Percentiles rank a stretch among this genome's conserved stretches.
phyloP scores from a whole-genome alignment of 2,113 vertebrate genomes.

The Phalacrocorax brasilianus region DNA sequence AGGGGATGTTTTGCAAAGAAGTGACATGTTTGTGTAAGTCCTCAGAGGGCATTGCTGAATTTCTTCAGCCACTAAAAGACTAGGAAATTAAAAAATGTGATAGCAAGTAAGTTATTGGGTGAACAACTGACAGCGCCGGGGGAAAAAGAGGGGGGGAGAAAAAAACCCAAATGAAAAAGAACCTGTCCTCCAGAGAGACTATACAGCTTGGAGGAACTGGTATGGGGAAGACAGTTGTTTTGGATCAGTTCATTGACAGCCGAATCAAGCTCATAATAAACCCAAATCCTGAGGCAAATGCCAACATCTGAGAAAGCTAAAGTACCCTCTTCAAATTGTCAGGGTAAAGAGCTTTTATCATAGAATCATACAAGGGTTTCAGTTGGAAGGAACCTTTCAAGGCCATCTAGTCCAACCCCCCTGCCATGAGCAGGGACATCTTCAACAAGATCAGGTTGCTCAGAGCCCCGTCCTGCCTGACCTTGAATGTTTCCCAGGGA shows the following conservation, averaged over 20 bases:
- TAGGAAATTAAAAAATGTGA: background rate
- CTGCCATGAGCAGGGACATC: too few species aligned
- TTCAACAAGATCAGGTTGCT: too few species aligned
- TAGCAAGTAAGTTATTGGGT: background rate
- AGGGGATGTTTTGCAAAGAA: conserved; percentile 9
- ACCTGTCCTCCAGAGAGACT: background rate
- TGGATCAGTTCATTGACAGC: background rate
- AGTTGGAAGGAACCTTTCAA: too few species aligned
- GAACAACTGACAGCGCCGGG: background rate
- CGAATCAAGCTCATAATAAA: background rate
- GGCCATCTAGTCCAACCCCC: too few species aligned
- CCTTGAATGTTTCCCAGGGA: too few species aligned
- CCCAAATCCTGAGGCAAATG: background rate
- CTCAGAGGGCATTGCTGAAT: conserved; percentile 23
- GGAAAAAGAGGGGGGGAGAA: accelerated
- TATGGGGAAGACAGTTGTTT: background rate
- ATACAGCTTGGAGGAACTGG: background rate
- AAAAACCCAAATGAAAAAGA: background rate
- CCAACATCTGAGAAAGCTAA: background rate
- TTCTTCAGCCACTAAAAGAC: conserved; percentile 12
- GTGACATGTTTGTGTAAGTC: conserved; percentile 6
- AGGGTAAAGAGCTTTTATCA: background rate
- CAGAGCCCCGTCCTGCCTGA: too few species aligned
- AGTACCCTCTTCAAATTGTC: background rate
- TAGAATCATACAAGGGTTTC: too few species aligned